phyloP scores from a whole-genome alignment of 2,888 invertebrate species.

The Bugulina stolonifera region DNA sequence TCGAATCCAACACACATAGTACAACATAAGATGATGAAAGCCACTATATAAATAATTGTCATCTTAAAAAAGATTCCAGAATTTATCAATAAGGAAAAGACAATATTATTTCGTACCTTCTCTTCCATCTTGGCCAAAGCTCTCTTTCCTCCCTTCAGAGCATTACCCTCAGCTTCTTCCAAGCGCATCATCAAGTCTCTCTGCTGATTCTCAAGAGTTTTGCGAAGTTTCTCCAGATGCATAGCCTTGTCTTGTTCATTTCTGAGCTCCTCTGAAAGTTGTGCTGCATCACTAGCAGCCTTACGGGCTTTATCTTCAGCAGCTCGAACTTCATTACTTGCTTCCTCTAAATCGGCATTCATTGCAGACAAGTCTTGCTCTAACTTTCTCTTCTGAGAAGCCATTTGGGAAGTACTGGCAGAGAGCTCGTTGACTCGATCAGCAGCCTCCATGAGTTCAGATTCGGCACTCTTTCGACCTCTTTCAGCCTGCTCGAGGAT shows the following conservation, averaged over 20 bases:
- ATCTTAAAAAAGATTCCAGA: too few relatives aligned
- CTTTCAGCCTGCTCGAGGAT: constrained; percentile 89
- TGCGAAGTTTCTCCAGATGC: constrained; percentile 96
- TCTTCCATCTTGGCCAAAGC: constrained; percentile 97
- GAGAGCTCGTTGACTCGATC: constrained; percentile 95
- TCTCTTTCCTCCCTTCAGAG: constrained; percentile 98
- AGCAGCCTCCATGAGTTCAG: constrained; percentile 93
- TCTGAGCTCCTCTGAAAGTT: constrained; percentile 95
- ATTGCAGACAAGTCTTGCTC: constrained; percentile 93
- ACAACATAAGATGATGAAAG: too few relatives aligned
- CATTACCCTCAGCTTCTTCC: constrained; percentile 94
- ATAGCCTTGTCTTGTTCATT: constrained; percentile 98
- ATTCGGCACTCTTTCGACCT: constrained; percentile 94
- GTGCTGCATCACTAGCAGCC: constrained; percentile 72
- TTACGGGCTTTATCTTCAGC: constrained; percentile 72
- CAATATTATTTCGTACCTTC: too few relatives aligned
- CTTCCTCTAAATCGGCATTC: constrained; percentile 89
- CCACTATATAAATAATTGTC: too few relatives aligned
- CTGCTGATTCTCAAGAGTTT: constrained; percentile 94
- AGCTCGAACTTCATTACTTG: constrained; percentile 96
- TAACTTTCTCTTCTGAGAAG: constrained; percentile 97
- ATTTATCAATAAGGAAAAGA: too few relatives aligned
- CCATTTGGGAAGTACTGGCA: constrained; percentile 86
- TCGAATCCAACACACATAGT: too few relatives aligned
- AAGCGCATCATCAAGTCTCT: constrained; percentile 82